Evolutionary conservation across 2,113 vertebrate species (phyloP).

Genomic region (human (Homo sapiens)): DNA sequence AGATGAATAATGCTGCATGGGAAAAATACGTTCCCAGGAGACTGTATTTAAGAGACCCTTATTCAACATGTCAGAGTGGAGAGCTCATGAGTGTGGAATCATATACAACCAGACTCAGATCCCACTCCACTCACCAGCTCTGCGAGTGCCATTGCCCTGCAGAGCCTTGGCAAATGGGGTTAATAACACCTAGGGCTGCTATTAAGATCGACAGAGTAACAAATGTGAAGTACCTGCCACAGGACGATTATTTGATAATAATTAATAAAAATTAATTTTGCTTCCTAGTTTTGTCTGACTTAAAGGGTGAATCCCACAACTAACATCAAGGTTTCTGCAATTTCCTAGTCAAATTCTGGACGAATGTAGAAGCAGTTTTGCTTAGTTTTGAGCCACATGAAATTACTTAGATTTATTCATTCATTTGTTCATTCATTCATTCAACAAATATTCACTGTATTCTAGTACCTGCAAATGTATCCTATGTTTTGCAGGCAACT

Average conservation of each 20-base stretch:
- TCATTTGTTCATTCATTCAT: neutral
- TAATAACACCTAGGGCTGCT: neutral
- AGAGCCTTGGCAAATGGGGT: rapidly evolving
- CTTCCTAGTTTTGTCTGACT: neutral
- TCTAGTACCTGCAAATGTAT: neutral
- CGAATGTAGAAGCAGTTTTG: neutral
- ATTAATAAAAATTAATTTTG: neutral
- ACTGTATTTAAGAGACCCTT: neutral
- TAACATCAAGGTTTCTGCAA: neutral
- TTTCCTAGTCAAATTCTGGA: neutral
- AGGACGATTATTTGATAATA: neutral
- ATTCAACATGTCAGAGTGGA: neutral
- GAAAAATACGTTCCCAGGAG: neutral
- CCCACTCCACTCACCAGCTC: neutral
- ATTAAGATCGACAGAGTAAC: neutral
- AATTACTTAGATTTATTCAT: neutral
- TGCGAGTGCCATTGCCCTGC: neutral
- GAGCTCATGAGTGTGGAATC: neutral
- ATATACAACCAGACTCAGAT: neutral
- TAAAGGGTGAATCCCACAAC: neutral
- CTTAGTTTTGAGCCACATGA: neutral
- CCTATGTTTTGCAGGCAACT: neutral
- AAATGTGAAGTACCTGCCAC: too few relatives aligned
- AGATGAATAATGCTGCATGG: neutral
- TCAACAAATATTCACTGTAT: neutral